Percentiles rank a stretch among this genome's conserved stretches.
Conservation (phyloP, 2,113 vertebrate genomes). For the Passer montanus region DNA sequence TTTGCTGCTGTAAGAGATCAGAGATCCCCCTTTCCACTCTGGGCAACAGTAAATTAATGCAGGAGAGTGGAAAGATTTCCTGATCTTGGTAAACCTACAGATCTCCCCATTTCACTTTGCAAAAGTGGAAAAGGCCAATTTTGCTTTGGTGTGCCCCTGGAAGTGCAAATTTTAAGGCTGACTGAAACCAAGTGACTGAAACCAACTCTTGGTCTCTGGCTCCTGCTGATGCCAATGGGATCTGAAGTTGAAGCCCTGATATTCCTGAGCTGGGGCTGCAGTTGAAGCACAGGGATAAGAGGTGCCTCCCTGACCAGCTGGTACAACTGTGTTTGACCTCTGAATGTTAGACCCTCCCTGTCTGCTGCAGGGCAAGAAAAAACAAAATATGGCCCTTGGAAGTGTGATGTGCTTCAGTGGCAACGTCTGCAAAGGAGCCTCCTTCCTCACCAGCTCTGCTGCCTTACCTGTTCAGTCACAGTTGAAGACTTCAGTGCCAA, state of each 20-base stretch:
- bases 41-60: not conserved
- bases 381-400: not conserved
- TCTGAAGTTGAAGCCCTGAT: not conserved
- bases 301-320: not conserved
- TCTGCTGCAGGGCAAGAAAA: not conserved
- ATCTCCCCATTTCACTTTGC: not conserved
- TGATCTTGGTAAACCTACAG: not conserved
- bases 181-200: not conserved
- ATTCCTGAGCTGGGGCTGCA: not conserved
- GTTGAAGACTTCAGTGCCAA: not conserved
- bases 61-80: not conserved
- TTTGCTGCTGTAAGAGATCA: not conserved
- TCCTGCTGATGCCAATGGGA: not conserved
- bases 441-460: not conserved
- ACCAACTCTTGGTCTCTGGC: not conserved
- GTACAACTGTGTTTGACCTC: not conserved
- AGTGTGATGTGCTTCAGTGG: not conserved
- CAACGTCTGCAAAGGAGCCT: not conserved
- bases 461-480: not conserved
- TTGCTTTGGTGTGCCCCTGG: not conserved
- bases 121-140: not conserved
- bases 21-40: not conserved
- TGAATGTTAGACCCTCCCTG: fast-evolving
- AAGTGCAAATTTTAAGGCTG: not conserved
- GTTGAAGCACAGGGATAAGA: not conserved